Base-by-base conservation (phyloP, 1,140 invertebrate genomes). In the Solenopsis invicta region DNA sequence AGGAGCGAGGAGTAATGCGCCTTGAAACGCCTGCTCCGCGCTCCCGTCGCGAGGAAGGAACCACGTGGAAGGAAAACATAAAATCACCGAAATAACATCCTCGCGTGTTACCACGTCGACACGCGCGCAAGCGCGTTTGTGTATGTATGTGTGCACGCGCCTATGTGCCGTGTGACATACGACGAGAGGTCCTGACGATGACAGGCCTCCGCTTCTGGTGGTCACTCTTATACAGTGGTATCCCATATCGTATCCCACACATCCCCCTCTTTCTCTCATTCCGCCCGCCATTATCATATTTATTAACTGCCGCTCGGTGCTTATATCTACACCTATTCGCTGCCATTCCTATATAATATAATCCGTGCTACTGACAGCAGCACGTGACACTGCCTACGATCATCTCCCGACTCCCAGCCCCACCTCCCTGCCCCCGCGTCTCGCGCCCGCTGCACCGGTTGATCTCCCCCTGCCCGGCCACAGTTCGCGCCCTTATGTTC, bases 321-420 rank as follows among this genome's bases (percentile, higher is more conserved):
- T 93, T 93, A 94, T 94, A 95, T 93, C 93, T 94, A 93, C 93
- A 95, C 94, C 94, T 94, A 94, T 93, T 93, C 91, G 92, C 89
- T 91, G 91, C 93, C 92, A 94, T 94, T 94, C 92, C 93, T 94
- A 94, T 93, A 94, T 94, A 95, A 95, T 94, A 94, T 94, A 94
- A 94, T 94, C 94, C 94, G 93, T 94, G 95, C 91, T 91, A 89
- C 85, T 95, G 95, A 95, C 95, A 95, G 94, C 93, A 93, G 94
- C 95, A 95, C 94, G 95, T 95, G 94, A 86, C 91, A 74, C 72
- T 66, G 50, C 59, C 85, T 69, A 71, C 81, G 62, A 85, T 54
- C 81, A 52, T 21, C 75, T 66, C 4, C 5, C 41, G 24, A 52
- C 61, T 50, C 52, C 69, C 8, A 6, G 9, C 48, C 61, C 48